Conservation (phyloP, 1,140 invertebrate genomes). For the Tyrophagus putrescentiae region DNA sequence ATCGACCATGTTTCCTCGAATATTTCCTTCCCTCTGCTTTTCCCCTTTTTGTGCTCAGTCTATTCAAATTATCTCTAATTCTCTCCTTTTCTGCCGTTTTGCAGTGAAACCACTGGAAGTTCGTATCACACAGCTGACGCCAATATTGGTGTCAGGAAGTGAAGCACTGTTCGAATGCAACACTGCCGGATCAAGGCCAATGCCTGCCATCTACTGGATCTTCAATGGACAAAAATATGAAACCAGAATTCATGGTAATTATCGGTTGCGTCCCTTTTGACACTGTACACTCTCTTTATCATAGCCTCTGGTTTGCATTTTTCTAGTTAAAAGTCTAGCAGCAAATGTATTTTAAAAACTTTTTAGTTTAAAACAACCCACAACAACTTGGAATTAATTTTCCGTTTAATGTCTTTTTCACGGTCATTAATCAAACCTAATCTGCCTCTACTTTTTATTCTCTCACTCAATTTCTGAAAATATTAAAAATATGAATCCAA, state of each 20-base stretch:
- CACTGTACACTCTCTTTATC: too few relatives aligned
- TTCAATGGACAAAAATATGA: conserved; percentile 19
- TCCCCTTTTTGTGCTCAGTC: not conserved
- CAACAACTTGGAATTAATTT: too few relatives aligned
- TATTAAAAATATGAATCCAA: too few relatives aligned
- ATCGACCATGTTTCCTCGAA: not conserved
- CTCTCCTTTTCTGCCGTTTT: not conserved
- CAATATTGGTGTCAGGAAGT: conserved; percentile 7
- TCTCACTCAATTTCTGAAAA: too few relatives aligned
- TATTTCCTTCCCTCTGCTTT: not conserved
- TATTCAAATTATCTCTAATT: not conserved
- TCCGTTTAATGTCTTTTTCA: too few relatives aligned
- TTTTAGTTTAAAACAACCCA: too few relatives aligned
- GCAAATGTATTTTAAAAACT: too few relatives aligned
- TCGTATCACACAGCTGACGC: conserved; percentile 22
- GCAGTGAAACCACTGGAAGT: conserved; percentile 24
- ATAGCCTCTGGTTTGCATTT: too few relatives aligned
- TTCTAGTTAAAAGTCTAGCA: too few relatives aligned
- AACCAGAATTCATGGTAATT: conserved; percentile 8
- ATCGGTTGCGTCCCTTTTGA: not conserved
- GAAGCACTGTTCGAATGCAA: conserved; percentile 24
- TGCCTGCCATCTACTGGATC: conserved; percentile 22
- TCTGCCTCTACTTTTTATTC: too few relatives aligned
- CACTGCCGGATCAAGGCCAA: conserved; percentile 24
- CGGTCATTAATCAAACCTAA: too few relatives aligned